Conservation (phyloP, 1,140 invertebrate species). For the Brachionus rotundiformis region DNA sequence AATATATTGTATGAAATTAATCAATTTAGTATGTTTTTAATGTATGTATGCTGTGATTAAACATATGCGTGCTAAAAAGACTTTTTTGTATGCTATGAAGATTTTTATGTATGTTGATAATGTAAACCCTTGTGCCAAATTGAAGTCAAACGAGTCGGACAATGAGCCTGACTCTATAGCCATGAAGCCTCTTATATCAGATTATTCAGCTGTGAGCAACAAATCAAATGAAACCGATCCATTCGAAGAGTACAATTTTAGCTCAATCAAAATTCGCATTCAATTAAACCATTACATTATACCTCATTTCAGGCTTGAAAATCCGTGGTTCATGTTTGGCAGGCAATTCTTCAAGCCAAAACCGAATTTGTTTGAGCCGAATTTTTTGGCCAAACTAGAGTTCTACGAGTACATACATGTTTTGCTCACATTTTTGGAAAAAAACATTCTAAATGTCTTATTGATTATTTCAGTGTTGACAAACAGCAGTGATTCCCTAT, state of each 20-base stretch:
- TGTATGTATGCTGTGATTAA: background rate
- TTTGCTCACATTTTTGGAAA: background rate
- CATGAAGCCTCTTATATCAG: background rate
- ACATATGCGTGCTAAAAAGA: background rate
- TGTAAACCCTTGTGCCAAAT: background rate
- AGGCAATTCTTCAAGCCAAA: constrained; percentile 51
- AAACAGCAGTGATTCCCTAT: background rate
- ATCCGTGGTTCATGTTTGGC: constrained; percentile 48
- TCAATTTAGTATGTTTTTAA: background rate
- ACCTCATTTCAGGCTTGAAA: constrained; percentile 87
- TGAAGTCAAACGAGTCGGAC: background rate
- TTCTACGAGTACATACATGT: background rate
- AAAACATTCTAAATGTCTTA: constrained; percentile 29
- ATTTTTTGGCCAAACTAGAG: constrained; percentile 2
- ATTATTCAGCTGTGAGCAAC: background rate
- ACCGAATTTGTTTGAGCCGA: constrained; percentile 51
- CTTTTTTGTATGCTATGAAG: background rate
- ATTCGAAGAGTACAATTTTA: background rate
- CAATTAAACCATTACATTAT: constrained; percentile 88
- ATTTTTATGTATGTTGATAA: constrained; percentile 1
- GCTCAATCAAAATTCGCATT: constrained; percentile 69
- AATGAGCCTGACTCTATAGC: background rate
- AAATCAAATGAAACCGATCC: background rate
- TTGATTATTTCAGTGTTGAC: background rate
- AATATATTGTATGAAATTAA: background rate